A percentile compares a stretch with the other conserved stretches of the same genome.
Conservation (phyloP, 1,140 invertebrate species). For the Palaemon carinicauda region DNA sequence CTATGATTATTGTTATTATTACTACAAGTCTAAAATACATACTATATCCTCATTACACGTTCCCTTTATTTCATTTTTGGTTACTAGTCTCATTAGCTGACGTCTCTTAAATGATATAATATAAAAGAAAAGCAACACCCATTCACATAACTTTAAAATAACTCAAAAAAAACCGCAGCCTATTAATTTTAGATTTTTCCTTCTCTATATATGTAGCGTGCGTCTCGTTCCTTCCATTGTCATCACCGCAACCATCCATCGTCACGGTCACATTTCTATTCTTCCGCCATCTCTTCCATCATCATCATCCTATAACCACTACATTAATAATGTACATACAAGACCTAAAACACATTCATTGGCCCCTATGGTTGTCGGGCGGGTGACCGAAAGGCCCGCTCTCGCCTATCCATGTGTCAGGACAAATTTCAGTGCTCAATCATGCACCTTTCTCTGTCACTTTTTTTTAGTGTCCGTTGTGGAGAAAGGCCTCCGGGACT, state of each 20-base stretch:
- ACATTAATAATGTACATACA: slow-evolving; percentile 50
- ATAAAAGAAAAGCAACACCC: too few species aligned
- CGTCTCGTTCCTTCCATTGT: slow-evolving; percentile 32
- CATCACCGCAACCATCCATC: slow-evolving; percentile 23
- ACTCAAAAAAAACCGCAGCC: too few species aligned
- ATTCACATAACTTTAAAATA: too few species aligned
- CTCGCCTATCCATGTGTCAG: too few species aligned
- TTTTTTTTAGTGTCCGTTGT: background rate
- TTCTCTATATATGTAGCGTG: slow-evolving; percentile 10
- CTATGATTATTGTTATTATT: too few species aligned
- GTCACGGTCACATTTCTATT: slow-evolving; percentile 10
- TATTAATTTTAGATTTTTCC: background rate
- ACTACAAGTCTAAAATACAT: too few species aligned
- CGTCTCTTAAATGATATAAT: background rate
- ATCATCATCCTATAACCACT: slow-evolving; percentile 42
- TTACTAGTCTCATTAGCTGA: slow-evolving; percentile 17
- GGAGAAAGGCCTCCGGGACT: background rate
- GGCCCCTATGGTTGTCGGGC: slow-evolving; percentile 51
- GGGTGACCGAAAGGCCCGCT: background rate
- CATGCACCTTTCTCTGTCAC: background rate
- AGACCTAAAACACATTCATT: slow-evolving; percentile 52
- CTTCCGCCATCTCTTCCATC: slow-evolving; percentile 16
- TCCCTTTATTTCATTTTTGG: too few species aligned
- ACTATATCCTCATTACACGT: too few species aligned
- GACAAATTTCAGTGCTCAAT: background rate